Evolutionary conservation across 92 coral and sea anemone genomes (phyloP).

Genomic region (Porites cylindrica): DNA sequence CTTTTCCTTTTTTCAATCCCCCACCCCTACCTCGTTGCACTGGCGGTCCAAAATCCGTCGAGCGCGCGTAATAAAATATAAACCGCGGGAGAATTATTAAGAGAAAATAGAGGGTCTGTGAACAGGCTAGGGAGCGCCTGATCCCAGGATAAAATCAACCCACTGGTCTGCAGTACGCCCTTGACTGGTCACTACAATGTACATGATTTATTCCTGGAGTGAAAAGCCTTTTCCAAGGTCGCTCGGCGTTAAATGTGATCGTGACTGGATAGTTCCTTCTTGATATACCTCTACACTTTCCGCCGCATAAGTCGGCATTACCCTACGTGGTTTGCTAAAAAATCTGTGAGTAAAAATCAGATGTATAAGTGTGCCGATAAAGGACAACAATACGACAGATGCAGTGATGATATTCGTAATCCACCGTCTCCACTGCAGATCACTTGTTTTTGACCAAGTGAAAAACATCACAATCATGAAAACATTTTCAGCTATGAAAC

Average conservation of each 20-base stretch:
- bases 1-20: too few species aligned
- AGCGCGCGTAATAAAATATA: too few species aligned
- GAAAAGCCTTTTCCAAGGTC: slow-evolving; percentile 1
- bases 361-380: slow-evolving; percentile 16
- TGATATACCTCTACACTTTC: not conserved
- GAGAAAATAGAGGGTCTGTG: too few species aligned
- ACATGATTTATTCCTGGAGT: not conserved
- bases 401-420: not conserved
- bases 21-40: too few species aligned
- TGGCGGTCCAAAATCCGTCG: too few species aligned
- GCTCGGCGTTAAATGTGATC: not conserved
- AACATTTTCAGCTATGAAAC: slow-evolving; percentile 62
- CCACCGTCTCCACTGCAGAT: slow-evolving; percentile 10
- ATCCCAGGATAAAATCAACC: too few species aligned
- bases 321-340: slow-evolving; percentile 18
- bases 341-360: slow-evolving; percentile 6
- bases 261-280: not conserved
- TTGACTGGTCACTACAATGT: too few species aligned
- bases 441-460: slow-evolving; percentile 29
- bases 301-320: slow-evolving; percentile 9
- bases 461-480: slow-evolving; percentile 68
- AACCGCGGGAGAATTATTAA: too few species aligned
- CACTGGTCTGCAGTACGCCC: too few species aligned
- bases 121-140: too few species aligned
- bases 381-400: slow-evolving; percentile 18